Percentiles rank a stretch among this genome's conserved stretches.
Conservation (phyloP, 2,888 invertebrate genomes). For the Agriopis aurantiaria region DNA sequence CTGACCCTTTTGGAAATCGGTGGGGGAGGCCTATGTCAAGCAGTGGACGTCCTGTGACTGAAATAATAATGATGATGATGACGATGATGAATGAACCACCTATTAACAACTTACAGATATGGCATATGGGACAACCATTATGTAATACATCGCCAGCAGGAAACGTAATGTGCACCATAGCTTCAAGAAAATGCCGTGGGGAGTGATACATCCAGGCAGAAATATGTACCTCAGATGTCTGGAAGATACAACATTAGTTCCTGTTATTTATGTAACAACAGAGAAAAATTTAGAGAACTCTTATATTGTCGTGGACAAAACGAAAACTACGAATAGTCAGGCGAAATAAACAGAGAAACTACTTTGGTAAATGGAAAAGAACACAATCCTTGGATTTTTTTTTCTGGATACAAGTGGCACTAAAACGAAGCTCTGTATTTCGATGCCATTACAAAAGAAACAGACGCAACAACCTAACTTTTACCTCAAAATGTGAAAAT, state of each 20-base stretch:
- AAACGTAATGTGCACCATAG: slow-evolving; percentile 75
- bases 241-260: slow-evolving; percentile 33
- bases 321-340: background rate
- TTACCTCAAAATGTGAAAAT: too few species aligned
- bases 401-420: too few species aligned
- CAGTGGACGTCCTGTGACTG: too few species aligned
- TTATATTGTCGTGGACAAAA: background rate
- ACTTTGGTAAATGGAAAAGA: background rate
- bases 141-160: slow-evolving; percentile 67
- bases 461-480: too few species aligned
- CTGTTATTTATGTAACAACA: slow-evolving; percentile 3
- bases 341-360: background rate
- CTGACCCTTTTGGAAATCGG: too few species aligned
- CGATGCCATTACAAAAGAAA: too few species aligned
- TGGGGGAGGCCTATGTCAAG: too few species aligned
- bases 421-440: too few species aligned
- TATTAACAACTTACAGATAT: slow-evolving; percentile 65
- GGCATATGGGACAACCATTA: slow-evolving; percentile 71
- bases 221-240: slow-evolving; percentile 73
- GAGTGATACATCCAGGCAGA: slow-evolving; percentile 75
- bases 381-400: too few species aligned
- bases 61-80: too few species aligned
- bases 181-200: slow-evolving; percentile 79
- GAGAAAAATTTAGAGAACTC: background rate
- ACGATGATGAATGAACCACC: too few species aligned